phyloP scores from a whole-genome alignment of 2,797 vertebrate genomes.

The Lerista edwardsae region DNA sequence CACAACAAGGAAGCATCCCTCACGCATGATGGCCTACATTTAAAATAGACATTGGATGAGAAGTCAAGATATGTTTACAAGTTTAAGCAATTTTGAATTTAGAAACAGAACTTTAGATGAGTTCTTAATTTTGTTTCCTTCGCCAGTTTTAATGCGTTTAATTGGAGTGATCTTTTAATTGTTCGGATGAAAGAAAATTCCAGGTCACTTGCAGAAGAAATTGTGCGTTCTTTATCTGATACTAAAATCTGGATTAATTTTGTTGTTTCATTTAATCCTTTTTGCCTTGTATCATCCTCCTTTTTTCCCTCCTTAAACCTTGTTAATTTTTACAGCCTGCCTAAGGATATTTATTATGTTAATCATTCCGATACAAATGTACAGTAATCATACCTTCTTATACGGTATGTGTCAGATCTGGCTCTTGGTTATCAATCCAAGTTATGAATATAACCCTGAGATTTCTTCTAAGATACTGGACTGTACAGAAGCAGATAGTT shows the following conservation, averaged over 20 bases:
- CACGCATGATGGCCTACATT: background rate
- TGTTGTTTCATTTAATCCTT: background rate
- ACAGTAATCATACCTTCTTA: background rate
- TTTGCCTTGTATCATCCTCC: background rate
- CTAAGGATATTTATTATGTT: background rate
- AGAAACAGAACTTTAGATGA: background rate
- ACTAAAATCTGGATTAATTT: constrained; percentile 33
- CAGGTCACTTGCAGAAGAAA: background rate
- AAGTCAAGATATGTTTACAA: too few species aligned
- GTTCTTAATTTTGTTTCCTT: background rate
- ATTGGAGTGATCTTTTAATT: background rate
- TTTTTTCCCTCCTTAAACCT: constrained; percentile 8
- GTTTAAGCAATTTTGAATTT: background rate
- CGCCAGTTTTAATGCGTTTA: background rate
- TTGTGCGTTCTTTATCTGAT: background rate
- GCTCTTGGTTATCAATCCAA: constrained; percentile 7
- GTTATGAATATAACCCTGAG: background rate
- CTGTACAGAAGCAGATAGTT: background rate
- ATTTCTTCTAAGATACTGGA: constrained; percentile 9
- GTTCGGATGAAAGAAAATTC: background rate
- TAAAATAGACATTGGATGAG: too few species aligned
- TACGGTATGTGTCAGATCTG: constrained; percentile 3
- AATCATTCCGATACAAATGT: background rate
- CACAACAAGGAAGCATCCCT: background rate
- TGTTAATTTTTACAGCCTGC: constrained; percentile 6